Percentiles rank a stretch among this genome's conserved stretches.
Evolutionary conservation across 2,888 invertebrate genomes (phyloP).

Genomic region (Agonum fuliginosum): DNA sequence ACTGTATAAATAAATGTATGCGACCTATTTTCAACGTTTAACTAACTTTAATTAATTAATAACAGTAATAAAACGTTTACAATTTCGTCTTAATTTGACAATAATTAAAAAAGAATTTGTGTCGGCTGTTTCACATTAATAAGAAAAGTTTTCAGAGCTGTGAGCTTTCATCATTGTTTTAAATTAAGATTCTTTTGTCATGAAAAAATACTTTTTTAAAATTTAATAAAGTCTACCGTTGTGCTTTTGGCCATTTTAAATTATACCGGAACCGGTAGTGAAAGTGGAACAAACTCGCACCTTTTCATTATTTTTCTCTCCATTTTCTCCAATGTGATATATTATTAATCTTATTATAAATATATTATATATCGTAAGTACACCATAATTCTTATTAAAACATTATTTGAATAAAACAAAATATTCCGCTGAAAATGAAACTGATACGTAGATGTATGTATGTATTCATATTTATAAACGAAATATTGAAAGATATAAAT

Average conservation of each 20-base stretch:
- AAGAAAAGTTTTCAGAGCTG: not conserved
- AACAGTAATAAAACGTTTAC: not conserved
- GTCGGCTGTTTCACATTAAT: slow-evolving; percentile 12
- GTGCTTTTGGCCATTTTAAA: slow-evolving; percentile 19
- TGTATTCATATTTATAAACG: not conserved
- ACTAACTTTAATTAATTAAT: not conserved
- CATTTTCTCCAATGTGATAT: not conserved
- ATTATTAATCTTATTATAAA: slow-evolving; percentile 5
- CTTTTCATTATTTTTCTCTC: not conserved
- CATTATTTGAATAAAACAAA: not conserved
- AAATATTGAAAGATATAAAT: not conserved
- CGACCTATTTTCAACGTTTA: not conserved
- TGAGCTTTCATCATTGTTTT: slow-evolving; percentile 11
- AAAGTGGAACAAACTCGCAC: slow-evolving; percentile 2
- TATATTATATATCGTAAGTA: no score
- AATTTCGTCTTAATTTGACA: not conserved
- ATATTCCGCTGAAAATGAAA: no score
- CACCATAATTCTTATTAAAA: not conserved
- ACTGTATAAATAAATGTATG: no score
- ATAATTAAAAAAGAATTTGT: slow-evolving; percentile 10
- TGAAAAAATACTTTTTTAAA: slow-evolving; percentile 31
- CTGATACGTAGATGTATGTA: not conserved
- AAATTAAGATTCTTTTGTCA: slow-evolving; percentile 51
- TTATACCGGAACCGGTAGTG: slow-evolving; percentile 8
- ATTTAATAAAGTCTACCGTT: slow-evolving; percentile 43